These are phyloP conservation scores for Agonopterix subpropinquella DNA, from an alignment of 2,888 invertebrate species.

Conservation along the genomic window DNA sequence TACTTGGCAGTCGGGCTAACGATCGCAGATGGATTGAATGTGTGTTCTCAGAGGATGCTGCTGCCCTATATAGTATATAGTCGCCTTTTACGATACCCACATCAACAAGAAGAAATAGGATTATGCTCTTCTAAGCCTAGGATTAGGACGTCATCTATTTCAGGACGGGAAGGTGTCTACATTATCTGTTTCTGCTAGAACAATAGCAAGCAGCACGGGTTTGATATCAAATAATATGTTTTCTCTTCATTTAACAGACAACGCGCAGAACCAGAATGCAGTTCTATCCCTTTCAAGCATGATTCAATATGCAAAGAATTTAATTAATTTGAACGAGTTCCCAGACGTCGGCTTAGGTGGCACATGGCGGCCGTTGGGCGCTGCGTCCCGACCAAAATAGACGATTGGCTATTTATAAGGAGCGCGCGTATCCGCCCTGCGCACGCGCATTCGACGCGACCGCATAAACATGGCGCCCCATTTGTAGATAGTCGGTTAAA, in stretches of 20 bases:
- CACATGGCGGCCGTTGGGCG: conserved; percentile 65
- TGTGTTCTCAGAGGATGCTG: too few species aligned
- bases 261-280: not conserved
- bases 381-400: conserved; percentile 64
- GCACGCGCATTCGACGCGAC: conserved; percentile 49
- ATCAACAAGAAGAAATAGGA: too few species aligned
- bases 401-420: conserved; percentile 62
- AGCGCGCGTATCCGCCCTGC: conserved; percentile 62
- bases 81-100: too few species aligned
- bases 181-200: too few species aligned
- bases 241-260: not conserved
- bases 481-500: not conserved
- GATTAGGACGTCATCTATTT: too few species aligned
- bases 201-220: too few species aligned
- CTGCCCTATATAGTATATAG: too few species aligned
- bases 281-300: conserved; percentile 23
- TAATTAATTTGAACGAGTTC: conserved; percentile 54
- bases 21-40: too few species aligned
- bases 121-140: too few species aligned
- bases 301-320: conserved; percentile 51
- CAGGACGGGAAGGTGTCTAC: too few species aligned
- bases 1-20: too few species aligned
- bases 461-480: conserved; percentile 40
- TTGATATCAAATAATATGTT: too few species aligned
- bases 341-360: conserved; percentile 51